These are phyloP conservation scores for Magallana gigas DNA, from an alignment of 1,140 invertebrate genomes.

Conservation along the genomic window DNA sequence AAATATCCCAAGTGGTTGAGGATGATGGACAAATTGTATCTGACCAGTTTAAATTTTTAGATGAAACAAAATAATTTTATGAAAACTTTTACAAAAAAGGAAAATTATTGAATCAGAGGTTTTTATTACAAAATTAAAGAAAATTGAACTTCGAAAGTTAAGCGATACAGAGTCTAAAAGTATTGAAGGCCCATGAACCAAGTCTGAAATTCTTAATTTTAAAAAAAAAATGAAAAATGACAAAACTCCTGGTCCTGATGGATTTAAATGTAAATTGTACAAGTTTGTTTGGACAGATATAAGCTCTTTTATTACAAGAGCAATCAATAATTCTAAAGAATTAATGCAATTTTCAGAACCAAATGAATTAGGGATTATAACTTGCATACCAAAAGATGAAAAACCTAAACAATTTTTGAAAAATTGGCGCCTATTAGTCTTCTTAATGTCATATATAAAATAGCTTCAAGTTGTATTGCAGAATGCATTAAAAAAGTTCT, in stretches of 20 bases:
- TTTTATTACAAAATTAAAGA: neutral
- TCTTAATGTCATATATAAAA: neutral
- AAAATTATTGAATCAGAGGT: neutral
- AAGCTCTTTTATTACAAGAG: no score
- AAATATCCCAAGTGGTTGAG: neutral
- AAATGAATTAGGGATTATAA: neutral
- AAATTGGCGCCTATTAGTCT: constrained; percentile 1
- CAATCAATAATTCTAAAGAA: no score
- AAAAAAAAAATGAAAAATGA: neutral
- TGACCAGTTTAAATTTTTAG: neutral
- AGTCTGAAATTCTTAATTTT: neutral
- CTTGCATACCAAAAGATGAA: neutral
- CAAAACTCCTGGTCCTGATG: neutral
- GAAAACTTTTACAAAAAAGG: neutral
- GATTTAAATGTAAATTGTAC: neutral
- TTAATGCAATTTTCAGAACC: neutral
- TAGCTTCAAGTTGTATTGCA: no score
- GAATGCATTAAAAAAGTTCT: no score
- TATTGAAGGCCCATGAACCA: no score
- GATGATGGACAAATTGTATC: neutral
- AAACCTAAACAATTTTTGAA: constrained; percentile 13
- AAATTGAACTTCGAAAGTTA: neutral
- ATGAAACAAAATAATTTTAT: neutral
- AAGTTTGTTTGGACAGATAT: neutral
- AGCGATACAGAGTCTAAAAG: no score